Evolutionary conservation across 2,797 vertebrate species (phyloP), one percentile per base, ranked within the genome.

Genomic region (Lacerta viridis): DNA sequence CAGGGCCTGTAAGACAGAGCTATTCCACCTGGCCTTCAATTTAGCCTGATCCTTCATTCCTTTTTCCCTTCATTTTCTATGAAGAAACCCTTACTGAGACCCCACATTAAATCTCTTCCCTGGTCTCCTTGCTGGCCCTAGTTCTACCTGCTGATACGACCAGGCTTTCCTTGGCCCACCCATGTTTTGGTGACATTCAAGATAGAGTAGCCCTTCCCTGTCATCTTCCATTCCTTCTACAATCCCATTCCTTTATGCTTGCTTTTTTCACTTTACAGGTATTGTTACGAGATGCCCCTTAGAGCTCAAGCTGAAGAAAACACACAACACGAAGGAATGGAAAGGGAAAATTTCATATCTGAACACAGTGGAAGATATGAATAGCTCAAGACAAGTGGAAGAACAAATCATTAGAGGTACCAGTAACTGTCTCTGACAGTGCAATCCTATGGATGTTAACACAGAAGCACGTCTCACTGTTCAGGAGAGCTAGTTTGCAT

Each of bases 201-300:
- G 83, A 4, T 4, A 23, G 9, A 50, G 3, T 46, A 0, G 10
- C 29, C 39, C 13, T 84, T 78, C 1, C 50, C 25, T 0, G 50
- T 87, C 4, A 17, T 75, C 27, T 7, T 75, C 15, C 1, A 3
- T 77, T 89, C 55, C 75, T 84, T 75, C 25, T 74, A 59, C 0
- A 0, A 5, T 41, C 91, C 2, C 41, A 69, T 33, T n/a, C 74
- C 25, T 66, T 66, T 5, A 1, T n/a, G 4, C 13, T 27, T 78
- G 4, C 55, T 79, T 79, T 79, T 83, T 46, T 78, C 64, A 78
- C 59, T 43, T 41, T 29, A 20, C 77, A 94, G 93, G 93, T 68
- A 92, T 95, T 90, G 92, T 95, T 78, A 95, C 93, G 11, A 88
- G 94, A 20, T 95, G 94, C 66, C 94, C 94, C 8, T 89, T 95